Base-by-base conservation (phyloP, 1,140 invertebrate genomes). In the Arctopsyche grandis region DNA sequence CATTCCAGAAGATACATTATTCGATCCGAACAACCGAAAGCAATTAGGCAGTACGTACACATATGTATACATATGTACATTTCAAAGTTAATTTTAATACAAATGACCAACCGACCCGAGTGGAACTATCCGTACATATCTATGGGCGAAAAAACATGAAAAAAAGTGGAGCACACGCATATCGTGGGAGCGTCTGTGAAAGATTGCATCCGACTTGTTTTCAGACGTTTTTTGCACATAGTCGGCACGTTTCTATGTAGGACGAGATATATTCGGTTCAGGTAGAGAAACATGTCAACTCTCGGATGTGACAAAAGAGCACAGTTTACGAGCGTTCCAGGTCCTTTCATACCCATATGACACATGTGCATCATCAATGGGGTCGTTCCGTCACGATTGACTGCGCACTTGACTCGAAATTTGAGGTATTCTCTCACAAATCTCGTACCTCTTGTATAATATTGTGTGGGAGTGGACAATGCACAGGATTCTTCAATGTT, bases 241-340 rank as follows among this genome's bases (percentile, higher is more conserved):
- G 12, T 5, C 44, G 16, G 48, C 10, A 52, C 12, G 48, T 52
- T 52, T 52, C 48, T 16, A 16, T 16, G 48, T 14, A 12, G 16
- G 4, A 52, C 14, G 24, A 24, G 21, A 66, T 14, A 66, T 66
- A 66, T 66, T 66, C 63, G 63, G 63, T 21, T 66, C 63, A 66
- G 63, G 63, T 66, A 66, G 63, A 52, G 63, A 66, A 66, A 66
- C 10, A 66, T 26, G 63, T 66, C 63, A 66, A 66, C 22, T 66
- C n/a, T 38, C 16, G 63, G 22, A 10, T 21, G 14, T 21, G 63
- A 66, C 63, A 66, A 66, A 66, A 22, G 63, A 26, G 19, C 22
- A 24, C 24, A 26, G 21, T 24, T 66, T 66, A 24, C 24, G 16
- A 3, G 26, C 21, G 63, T 9, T 21, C 9, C 21, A 26, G 24